Conservation (phyloP, 2,888 invertebrate genomes). For the Chaetoderma sp. region DNA sequence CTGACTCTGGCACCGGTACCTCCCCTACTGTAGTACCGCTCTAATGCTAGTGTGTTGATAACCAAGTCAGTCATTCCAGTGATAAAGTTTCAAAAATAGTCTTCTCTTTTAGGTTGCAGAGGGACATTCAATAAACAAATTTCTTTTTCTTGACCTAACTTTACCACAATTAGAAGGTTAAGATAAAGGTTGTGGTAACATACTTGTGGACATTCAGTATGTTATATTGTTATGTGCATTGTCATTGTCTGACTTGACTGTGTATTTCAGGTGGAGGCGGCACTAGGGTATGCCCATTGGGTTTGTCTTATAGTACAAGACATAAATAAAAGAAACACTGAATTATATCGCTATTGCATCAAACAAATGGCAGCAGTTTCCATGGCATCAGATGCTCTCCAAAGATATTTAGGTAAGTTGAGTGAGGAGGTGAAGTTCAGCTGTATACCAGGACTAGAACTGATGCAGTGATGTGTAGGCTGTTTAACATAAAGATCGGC, state of each 20-base stretch:
- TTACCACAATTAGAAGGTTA: not conserved
- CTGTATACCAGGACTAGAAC: constrained; percentile 3
- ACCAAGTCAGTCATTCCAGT: too few species aligned
- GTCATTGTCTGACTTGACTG: too few species aligned
- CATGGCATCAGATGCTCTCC: constrained; percentile 82
- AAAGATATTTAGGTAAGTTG: constrained; percentile 79
- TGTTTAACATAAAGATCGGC: not conserved
- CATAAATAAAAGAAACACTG: constrained; percentile 72
- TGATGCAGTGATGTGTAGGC: too few species aligned
- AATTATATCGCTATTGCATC: constrained; percentile 79
- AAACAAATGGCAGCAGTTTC: constrained; percentile 84
- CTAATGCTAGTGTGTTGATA: too few species aligned
- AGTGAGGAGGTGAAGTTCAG: constrained; percentile 25
- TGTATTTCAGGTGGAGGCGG: constrained; percentile 78
- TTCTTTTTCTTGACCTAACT: too few species aligned
- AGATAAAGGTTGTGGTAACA: not conserved
- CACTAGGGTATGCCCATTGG: constrained; percentile 87
- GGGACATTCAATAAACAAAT: too few species aligned
- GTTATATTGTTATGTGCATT: not conserved
- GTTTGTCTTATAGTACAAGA: constrained; percentile 79
- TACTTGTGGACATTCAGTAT: not conserved
- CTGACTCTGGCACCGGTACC: too few species aligned
- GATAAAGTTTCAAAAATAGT: too few species aligned
- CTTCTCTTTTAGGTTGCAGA: too few species aligned
- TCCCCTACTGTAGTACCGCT: too few species aligned